phyloP scores from a whole-genome alignment of 2,888 invertebrate species.

The Brachyptera risi region DNA sequence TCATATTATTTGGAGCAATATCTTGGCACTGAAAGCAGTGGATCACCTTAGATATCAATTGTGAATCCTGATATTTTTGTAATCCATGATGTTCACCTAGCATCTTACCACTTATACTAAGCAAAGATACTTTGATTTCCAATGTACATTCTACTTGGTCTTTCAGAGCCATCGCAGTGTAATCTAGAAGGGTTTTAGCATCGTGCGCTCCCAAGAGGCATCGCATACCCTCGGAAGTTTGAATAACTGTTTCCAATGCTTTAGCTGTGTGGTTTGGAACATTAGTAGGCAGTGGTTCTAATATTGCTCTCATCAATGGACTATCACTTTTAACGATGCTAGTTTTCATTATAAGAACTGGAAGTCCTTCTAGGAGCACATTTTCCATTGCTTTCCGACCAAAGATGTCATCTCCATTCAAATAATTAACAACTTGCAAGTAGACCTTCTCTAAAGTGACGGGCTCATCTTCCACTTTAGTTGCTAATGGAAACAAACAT shows the following conservation, averaged over 20 bases:
- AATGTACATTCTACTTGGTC: neutral
- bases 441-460: constrained; percentile 20
- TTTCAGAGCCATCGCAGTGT: neutral
- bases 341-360: neutral
- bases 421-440: constrained; percentile 3
- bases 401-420: constrained; percentile 5
- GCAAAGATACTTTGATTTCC: neutral
- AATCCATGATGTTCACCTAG: constrained; percentile 1
- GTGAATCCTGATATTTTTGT: neutral
- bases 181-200: neutral
- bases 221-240: neutral
- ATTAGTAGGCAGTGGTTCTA: neutral
- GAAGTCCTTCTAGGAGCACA: neutral
- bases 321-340: constrained; percentile 1
- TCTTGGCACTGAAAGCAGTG: neutral
- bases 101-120: constrained; percentile 1
- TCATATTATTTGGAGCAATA: too few relatives aligned
- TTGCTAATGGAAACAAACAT: constrained; percentile 22
- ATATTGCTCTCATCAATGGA: constrained; percentile 2
- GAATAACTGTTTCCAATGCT: neutral
- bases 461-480: constrained; percentile 2
- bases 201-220: constrained; percentile 1
- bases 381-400: neutral
- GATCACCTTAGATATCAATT: neutral
- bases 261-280: neutral